Conservation (phyloP, 2,888 invertebrate genomes). For the Cryptus armator region DNA sequence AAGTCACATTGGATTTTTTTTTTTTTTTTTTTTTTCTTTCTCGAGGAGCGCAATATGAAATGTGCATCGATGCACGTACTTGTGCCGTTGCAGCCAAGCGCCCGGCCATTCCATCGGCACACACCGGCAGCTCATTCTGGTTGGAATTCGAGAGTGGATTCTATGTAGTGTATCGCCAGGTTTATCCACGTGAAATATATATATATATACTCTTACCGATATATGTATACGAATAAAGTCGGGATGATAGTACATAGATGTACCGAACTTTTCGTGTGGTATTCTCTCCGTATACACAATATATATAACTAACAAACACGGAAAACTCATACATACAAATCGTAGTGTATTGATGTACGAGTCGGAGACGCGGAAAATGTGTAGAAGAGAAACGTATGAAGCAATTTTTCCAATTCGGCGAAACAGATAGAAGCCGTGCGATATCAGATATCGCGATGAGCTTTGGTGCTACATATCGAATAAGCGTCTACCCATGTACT, state of each 20-base stretch:
- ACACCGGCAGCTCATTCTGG: conserved; percentile 31
- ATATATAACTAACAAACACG: conserved; percentile 21
- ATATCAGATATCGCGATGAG: conserved; percentile 38
- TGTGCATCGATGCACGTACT: conserved; percentile 43
- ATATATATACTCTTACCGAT: neutral
- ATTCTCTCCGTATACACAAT: conserved; percentile 16
- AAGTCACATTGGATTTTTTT: conserved; percentile 14
- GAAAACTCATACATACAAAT: neutral
- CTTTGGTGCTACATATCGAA: conserved; percentile 15
- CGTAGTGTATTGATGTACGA: neutral
- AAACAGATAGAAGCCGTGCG: conserved; percentile 14
- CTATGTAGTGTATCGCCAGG: conserved; percentile 14
- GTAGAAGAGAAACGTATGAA: conserved; percentile 21
- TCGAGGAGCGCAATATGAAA: conserved; percentile 38
- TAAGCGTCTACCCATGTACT: neutral
- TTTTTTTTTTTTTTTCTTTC: neutral
- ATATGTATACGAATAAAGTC: neutral
- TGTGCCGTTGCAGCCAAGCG: neutral
- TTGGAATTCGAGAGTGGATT: conserved; percentile 53
- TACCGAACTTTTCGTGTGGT: conserved; percentile 3
- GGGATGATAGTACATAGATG: conserved; percentile 2
- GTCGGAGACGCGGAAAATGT: neutral
- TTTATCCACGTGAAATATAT: conserved; percentile 35
- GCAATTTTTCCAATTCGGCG: conserved; percentile 41
- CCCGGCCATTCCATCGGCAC: conserved; percentile 17